Evolutionary conservation across 2,113 vertebrate genomes (phyloP), one percentile per base, ranked within the genome.

Genomic region (Tragulus kanchil): DNA sequence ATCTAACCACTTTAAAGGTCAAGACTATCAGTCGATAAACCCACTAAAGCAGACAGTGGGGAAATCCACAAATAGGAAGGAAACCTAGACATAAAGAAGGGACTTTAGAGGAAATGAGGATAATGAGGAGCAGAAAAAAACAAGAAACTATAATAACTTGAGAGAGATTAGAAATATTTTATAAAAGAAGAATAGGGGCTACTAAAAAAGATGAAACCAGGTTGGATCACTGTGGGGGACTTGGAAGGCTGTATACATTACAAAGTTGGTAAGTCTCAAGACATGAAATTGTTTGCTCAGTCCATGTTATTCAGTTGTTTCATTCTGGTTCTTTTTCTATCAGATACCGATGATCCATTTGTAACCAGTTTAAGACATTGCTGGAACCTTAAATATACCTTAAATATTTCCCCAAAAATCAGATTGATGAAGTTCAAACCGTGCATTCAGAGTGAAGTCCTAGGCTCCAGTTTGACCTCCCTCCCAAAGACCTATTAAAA

Each of bases 201-300:
- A 25, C 31, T 8, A 15, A 73, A 59, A 69, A 52, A 31, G 59
- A 8, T 88, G 6, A 12, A 90, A 3, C 13, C 78, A 14, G 4
- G 3, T 26, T 21, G 5, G 10, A 5, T 99, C 98, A 99, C 99
- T 0, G 99, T 99, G 0, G 99, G 99, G 13, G 99, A 99, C 65
- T 98, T 99, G 98, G 99, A 99, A 98, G 99, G 99, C 96, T 99
- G 99, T 77, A 99, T 99, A 81, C 99, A 99, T 98, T 99, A 99
- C 98, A 99, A 99, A 99, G 99, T 99, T 0, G 99, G 99, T 99
- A 98, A 96, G 99, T 98, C 64, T 93, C 21, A 8, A 25, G 36
- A 14, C 58, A 15, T 6, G 28, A 21, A n/a, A 25, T 7, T 67
- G 19, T 45, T 73, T 90, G 12, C 11, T 86, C 61, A 73, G 8